phyloP scores from a whole-genome alignment of 2,797 vertebrate genomes.

The Aldrovandia affinis region DNA sequence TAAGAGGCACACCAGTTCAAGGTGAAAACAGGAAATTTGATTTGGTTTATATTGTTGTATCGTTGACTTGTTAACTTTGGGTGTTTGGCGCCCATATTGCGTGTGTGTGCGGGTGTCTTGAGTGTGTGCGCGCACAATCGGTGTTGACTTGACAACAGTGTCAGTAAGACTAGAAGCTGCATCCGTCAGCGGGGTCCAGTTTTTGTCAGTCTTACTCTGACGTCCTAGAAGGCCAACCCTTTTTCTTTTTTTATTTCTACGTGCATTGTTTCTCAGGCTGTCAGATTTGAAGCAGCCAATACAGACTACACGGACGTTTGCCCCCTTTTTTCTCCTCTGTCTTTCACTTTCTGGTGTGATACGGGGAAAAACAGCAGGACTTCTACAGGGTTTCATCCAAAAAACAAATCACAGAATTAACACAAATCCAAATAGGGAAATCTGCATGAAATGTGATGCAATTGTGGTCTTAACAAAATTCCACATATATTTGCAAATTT shows the following conservation, averaged over 20 bases:
- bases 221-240: constrained; percentile 8
- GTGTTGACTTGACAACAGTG: constrained; percentile 23
- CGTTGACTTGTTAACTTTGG: constrained; percentile 9
- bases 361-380: constrained; percentile 93
- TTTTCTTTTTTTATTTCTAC: neutral
- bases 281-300: constrained; percentile 44
- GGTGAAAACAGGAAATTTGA: constrained; percentile 50
- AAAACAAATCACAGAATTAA: constrained; percentile 58
- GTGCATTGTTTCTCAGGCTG: constrained; percentile 35
- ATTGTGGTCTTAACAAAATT: constrained; percentile 58
- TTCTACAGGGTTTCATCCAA: constrained; percentile 76
- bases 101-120: neutral
- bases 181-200: constrained; percentile 22
- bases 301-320: constrained; percentile 30
- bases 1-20: constrained; percentile 86
- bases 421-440: constrained; percentile 61
- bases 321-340: constrained; percentile 55
- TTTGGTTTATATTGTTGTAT: constrained; percentile 21
- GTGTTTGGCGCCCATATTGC: neutral
- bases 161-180: constrained; percentile 28
- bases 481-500: constrained; percentile 36
- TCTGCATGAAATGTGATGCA: constrained; percentile 88
- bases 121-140: neutral
- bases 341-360: constrained; percentile 85
- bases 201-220: constrained; percentile 4